A percentile compares a stretch with the other conserved stretches of the same genome.
Evolutionary conservation across 2,888 invertebrate genomes (phyloP).

Genomic region (Erebia palarica): DNA sequence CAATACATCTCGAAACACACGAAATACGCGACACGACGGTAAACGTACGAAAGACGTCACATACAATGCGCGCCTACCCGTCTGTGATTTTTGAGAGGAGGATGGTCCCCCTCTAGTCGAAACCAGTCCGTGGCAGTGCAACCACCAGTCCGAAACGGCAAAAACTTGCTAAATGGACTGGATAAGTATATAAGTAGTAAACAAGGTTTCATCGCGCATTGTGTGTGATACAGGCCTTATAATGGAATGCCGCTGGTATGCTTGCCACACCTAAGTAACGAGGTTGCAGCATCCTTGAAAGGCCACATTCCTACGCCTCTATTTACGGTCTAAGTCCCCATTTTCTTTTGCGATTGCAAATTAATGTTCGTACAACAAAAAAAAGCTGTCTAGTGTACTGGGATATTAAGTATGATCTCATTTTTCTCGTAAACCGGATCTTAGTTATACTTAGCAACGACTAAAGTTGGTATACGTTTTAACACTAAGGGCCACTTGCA

Average conservation of each 20-base stretch:
- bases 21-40: neutral
- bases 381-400: conserved; percentile 27
- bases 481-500: too few relatives aligned
- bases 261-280: conserved; percentile 69
- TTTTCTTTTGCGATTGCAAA: conserved; percentile 51
- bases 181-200: too few relatives aligned
- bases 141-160: too few relatives aligned
- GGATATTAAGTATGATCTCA: conserved; percentile 20
- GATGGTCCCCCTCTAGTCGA: too few relatives aligned
- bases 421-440: conserved; percentile 26
- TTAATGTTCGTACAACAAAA: conserved; percentile 31
- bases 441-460: neutral
- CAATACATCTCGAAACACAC: neutral
- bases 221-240: conserved; percentile 32
- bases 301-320: conserved; percentile 76
- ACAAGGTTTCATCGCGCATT: neutral
- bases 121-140: too few relatives aligned
- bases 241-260: conserved; percentile 67
- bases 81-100: too few relatives aligned
- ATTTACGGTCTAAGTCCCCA: conserved; percentile 72
- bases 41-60: neutral
- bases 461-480: neutral
- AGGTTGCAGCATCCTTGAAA: conserved; percentile 79
- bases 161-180: too few relatives aligned
- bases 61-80: too few relatives aligned